A percentile compares a stretch with the other conserved stretches of the same genome.
These are phyloP conservation scores for Zoanthus gigantus DNA, from an alignment of 92 coral and sea anemone genomes.

Conservation along the genomic window DNA sequence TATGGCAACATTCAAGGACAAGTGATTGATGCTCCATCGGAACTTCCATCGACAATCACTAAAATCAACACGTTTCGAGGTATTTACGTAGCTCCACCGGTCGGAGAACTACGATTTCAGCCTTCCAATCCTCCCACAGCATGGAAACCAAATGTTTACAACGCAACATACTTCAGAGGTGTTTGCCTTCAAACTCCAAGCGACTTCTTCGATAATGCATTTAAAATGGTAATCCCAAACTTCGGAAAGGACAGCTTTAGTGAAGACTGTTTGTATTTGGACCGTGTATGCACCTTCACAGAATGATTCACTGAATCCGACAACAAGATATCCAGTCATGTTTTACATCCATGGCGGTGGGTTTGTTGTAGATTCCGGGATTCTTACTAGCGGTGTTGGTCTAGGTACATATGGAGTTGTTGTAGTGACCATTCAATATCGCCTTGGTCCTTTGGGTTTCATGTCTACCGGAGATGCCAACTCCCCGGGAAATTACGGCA, in stretches of 20 bases:
- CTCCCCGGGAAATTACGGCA: slow-evolving; percentile 21
- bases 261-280: slow-evolving; percentile 5
- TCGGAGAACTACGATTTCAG: slow-evolving; percentile 5
- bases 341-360: slow-evolving; percentile 28
- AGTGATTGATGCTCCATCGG: too few relatives aligned
- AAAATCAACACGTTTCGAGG: background rate
- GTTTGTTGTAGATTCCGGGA: background rate
- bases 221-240: background rate
- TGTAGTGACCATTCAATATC: slow-evolving; percentile 20
- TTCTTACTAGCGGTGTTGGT: background rate
- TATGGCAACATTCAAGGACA: too few relatives aligned
- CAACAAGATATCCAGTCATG: slow-evolving; percentile 6
- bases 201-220: background rate
- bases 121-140: background rate
- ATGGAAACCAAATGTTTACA: slow-evolving; percentile 12
- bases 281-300: slow-evolving; percentile 9
- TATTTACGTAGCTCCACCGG: slow-evolving; percentile 2
- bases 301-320: background rate
- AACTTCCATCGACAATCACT: too few relatives aligned
- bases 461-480: slow-evolving; percentile 12
- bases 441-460: background rate
- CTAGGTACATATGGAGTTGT: slow-evolving; percentile 12
- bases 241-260: background rate
- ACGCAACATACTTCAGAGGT: background rate
- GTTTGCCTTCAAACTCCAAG: background rate